Percentiles rank a stretch among this genome's conserved stretches.
Conservation (phyloP, 2,888 invertebrate species). For the Perizoma flavofasciatum region DNA sequence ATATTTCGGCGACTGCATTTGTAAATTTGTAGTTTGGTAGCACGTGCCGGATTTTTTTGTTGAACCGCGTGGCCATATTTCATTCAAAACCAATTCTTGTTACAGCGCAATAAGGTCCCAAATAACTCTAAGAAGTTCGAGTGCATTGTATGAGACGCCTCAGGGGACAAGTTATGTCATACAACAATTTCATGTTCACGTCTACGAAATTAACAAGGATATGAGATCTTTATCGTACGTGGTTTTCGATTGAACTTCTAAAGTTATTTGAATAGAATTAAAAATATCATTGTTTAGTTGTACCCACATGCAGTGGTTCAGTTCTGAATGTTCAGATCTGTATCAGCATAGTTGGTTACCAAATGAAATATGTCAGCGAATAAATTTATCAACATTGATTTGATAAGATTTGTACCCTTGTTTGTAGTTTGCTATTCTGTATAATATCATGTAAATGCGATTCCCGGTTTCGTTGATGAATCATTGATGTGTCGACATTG, state of each 20-base stretch:
- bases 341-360: constrained; percentile 52
- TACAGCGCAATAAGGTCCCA: constrained; percentile 14
- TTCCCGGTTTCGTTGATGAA: constrained; percentile 50
- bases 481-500: constrained; percentile 48
- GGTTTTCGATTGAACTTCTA: constrained; percentile 65
- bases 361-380: constrained; percentile 59
- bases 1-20: constrained; percentile 44
- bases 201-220: constrained; percentile 77
- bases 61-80: constrained; percentile 5
- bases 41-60: constrained; percentile 46
- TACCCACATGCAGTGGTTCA: constrained; percentile 24
- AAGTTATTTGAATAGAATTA: constrained; percentile 46
- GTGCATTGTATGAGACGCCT: constrained; percentile 67
- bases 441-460: constrained; percentile 48
- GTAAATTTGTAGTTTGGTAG: constrained; percentile 50
- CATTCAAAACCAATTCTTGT: constrained; percentile 24
- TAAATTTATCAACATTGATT: constrained; percentile 55
- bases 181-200: constrained; percentile 71
- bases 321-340: constrained; percentile 46
- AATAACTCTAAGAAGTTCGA: constrained; percentile 36
- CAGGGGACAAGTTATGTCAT: constrained; percentile 74
- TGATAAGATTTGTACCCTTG: constrained; percentile 57
- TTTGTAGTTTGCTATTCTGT: constrained; percentile 40
- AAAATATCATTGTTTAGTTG: constrained; percentile 24
- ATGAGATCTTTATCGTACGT: constrained; percentile 71